Evolutionary conservation across 2,888 invertebrate species (phyloP).

Genomic region (Catocala nupta): DNA sequence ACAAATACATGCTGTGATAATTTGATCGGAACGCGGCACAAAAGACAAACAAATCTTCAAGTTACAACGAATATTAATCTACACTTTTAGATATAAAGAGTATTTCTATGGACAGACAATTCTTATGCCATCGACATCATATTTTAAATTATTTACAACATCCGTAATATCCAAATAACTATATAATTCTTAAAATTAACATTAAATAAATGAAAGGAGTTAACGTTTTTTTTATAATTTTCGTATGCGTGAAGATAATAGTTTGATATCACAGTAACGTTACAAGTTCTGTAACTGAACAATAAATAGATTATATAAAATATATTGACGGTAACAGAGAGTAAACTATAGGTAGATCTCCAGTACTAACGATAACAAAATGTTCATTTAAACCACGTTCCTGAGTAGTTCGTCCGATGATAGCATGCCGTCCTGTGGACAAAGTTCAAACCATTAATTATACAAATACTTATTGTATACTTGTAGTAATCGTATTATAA

Average conservation of each 20-base stretch:
- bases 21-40: slow-evolving; percentile 20
- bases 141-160: slow-evolving; percentile 74
- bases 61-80: slow-evolving; percentile 53
- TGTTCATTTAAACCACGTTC: slow-evolving; percentile 71
- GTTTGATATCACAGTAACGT: slow-evolving; percentile 81
- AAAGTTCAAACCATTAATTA: slow-evolving; percentile 35
- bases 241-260: slow-evolving; percentile 54
- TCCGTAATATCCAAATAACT: slow-evolving; percentile 55
- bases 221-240: slow-evolving; percentile 50
- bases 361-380: slow-evolving; percentile 50
- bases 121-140: slow-evolving; percentile 67
- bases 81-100: slow-evolving; percentile 58
- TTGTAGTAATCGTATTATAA: no score
- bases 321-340: slow-evolving; percentile 57
- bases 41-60: slow-evolving; percentile 29
- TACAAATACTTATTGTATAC: neutral
- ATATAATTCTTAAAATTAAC: slow-evolving; percentile 43
- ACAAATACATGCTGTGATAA: slow-evolving; percentile 11
- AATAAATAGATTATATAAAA: slow-evolving; percentile 58
- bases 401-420: slow-evolving; percentile 86
- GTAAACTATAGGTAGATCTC: slow-evolving; percentile 56
- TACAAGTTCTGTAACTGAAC: slow-evolving; percentile 61
- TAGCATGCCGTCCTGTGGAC: slow-evolving; percentile 86
- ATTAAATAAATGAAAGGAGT: slow-evolving; percentile 30
- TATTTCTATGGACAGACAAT: slow-evolving; percentile 72